These are phyloP conservation scores for Cyprinus carpio DNA, from an alignment of 2,113 vertebrate genomes.

Conservation along the genomic window DNA sequence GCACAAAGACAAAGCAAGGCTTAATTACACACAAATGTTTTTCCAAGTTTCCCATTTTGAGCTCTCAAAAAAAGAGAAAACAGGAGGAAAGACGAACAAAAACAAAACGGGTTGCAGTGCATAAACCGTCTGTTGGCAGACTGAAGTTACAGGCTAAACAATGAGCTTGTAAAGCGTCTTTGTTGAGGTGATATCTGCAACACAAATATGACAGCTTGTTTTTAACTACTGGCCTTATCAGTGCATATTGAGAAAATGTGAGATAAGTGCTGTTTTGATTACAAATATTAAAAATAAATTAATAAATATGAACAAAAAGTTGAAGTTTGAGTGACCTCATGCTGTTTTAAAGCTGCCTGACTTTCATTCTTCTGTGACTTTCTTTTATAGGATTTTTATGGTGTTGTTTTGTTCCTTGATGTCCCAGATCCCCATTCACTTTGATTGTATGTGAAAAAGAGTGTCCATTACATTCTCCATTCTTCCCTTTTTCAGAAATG, in stretches of 20 bases:
- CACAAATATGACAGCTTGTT: neutral
- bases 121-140: conserved; percentile 49
- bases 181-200: conserved; percentile 37
- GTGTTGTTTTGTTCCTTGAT: neutral
- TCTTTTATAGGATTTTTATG: neutral
- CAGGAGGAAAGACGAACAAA: conserved; percentile 36
- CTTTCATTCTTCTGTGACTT: neutral
- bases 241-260: neutral
- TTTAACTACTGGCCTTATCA: conserved; percentile 16
- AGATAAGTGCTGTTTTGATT: neutral
- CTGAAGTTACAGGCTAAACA: conserved; percentile 41
- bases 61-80: conserved; percentile 12
- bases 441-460: neutral
- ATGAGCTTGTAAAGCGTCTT: conserved; percentile 44
- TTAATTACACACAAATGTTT: conserved; percentile 50
- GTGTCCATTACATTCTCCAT: neutral
- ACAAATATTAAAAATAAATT: neutral
- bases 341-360: neutral
- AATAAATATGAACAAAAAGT: neutral
- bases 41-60: conserved; percentile 14
- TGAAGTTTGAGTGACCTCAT: neutral
- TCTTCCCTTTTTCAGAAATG: neutral
- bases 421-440: neutral
- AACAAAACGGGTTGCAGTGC: conserved; percentile 44
- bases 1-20: conserved; percentile 49